phyloP scores from a whole-genome alignment of 2,113 vertebrate genomes.

The Gasterosteus aculeatus region DNA sequence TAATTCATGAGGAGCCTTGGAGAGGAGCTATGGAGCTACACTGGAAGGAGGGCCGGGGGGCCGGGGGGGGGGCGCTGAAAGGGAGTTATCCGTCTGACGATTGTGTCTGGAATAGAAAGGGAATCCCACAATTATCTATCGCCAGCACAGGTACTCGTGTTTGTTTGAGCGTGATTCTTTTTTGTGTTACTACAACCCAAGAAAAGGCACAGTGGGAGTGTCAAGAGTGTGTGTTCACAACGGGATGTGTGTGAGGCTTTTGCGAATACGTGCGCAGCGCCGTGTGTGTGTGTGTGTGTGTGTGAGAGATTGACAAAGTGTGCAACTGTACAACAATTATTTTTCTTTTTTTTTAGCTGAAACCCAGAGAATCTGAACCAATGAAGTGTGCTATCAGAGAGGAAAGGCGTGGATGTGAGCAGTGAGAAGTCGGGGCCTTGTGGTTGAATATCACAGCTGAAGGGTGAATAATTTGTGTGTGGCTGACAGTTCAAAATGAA shows the following conservation, averaged over 20 bases:
- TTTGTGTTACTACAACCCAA: constrained; percentile 70
- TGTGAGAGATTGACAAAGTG: constrained; percentile 59
- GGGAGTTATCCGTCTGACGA: constrained; percentile 45
- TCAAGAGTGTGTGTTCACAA: constrained; percentile 63
- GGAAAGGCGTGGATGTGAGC: neutral
- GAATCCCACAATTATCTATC: constrained; percentile 60
- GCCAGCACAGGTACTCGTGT: constrained; percentile 43
- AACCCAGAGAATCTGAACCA: constrained; percentile 26
- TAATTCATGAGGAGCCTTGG: constrained; percentile 79
- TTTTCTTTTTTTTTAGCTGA: constrained; percentile 41
- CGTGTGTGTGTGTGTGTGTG: constrained; percentile 30
- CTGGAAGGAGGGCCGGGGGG: constrained; percentile 8
- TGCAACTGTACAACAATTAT: constrained; percentile 32
- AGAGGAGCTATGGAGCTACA: constrained; percentile 66
- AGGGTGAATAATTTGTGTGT: constrained; percentile 5
- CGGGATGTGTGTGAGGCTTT: constrained; percentile 54
- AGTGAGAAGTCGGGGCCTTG: neutral
- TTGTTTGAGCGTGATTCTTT: constrained; percentile 20
- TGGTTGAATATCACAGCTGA: constrained; percentile 5
- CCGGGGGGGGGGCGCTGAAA: constrained; percentile 14
- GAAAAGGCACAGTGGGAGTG: constrained; percentile 67
- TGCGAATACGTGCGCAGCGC: constrained; percentile 24
- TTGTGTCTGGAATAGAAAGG: constrained; percentile 56
- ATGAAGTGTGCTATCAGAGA: constrained; percentile 7
- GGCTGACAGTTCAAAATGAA: neutral